Base-by-base conservation (phyloP, 2,113 vertebrate genomes). In the Narcine bancroftii region DNA sequence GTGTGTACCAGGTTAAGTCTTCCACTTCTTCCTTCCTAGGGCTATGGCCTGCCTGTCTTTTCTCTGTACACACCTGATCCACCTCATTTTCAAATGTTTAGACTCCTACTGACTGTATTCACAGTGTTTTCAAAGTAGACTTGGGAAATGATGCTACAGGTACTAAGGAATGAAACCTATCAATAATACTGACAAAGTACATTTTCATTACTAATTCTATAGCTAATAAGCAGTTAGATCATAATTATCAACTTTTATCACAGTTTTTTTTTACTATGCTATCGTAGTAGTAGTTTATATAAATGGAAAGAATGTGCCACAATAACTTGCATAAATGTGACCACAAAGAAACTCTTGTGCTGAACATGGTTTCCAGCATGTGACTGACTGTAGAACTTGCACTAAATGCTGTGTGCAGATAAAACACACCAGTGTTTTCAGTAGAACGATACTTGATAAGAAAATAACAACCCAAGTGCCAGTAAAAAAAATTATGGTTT, bases 351-450 rank as follows among this genome's bases (percentile, higher is more conserved):
- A 60, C 15, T 29, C 26, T 81, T 50, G 81, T 85, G 53, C 81
- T 87, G 53, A 56, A 87, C 53, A 2, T 87, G 53, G 81, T 87
- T 85, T 87, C 53, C n/a, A 60, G 56, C 17, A 60, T 39, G 17
- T 87, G 53, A 4, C 50, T 87, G 56, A 53, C 81, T 87, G 81
- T 39, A 87, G 81, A 87, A 87, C 81, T 60, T 21, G 60, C 56
- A 87, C 53, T 33, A 87, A 87, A 63, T 87, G 81, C 15, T 87
- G 81, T 85, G 81, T 85, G 81, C 81, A 87, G 81, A 87, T 87
- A 87, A 87, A 87, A 60, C 33, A 15, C 53, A 60, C 60, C 60
- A n/a, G 81, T 87, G 60, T 87, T 87, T 60, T 87, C 53, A 81
- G 56, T 39, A 60, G 50, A 87, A 87, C 11, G 60, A 87, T 60